Evolutionary conservation across 2,888 invertebrate species (phyloP), one percentile per base, ranked within the genome.

Genomic region (Seira sanloemensis): DNA sequence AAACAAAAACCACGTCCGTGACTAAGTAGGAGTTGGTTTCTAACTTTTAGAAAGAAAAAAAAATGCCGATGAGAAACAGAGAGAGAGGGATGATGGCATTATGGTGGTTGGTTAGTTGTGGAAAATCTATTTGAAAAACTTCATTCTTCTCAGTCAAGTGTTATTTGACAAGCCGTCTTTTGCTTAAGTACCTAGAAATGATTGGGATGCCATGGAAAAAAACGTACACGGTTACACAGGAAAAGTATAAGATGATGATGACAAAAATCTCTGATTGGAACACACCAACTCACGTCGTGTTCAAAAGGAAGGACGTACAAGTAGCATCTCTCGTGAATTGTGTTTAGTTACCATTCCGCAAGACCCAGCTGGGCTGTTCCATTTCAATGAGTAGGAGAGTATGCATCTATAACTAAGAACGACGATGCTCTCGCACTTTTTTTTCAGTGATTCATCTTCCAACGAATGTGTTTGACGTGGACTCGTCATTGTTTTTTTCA

Each of bases 121-220:
- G 46, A 21, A 78, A 71, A 58, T 73, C 77, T 72, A 78, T 83
- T 83, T 50, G 50, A 50, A 50, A 50, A 50, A 50, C 50, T 50
- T 50, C 50, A 50, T 50, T 50, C 50, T 50, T 50, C 26, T 83
- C 50, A 83, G 83, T 83, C 83, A 83, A 83, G 83, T 83, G 67
- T 78, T 83, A 83, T 78, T 83, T 83, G 83, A 83, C 83, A 83
- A 50, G 83, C 83, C 83, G 78, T 83, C 83, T 78, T 77, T 77
- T 73, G 58, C 65, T 68, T 83, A 78, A 83, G 74, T 77, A 78
- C 74, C 74, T 69, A 24, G 71, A 83, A 78, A 73, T 77, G 73
- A 58, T 21, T 54, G 50, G 68, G 50, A 50, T 50, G 5, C 5
- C n/a, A 50, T 50, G 16, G n/a, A 72, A 78, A 62, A 37, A 75